Base-by-base conservation (phyloP, 2,888 invertebrate species). In the Metalampra italica region DNA sequence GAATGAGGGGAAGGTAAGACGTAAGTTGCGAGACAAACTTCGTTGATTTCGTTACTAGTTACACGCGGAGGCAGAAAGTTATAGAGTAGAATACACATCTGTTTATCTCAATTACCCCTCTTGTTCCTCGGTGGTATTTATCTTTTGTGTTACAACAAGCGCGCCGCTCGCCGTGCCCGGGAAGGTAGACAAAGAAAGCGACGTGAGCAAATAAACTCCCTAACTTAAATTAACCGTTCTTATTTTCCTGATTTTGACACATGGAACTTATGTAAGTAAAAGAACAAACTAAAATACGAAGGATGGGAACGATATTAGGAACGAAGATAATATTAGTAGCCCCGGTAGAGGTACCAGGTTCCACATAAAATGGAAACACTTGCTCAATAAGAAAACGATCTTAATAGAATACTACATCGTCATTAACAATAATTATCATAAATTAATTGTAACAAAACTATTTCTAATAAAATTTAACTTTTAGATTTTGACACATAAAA, bases 101-200 rank as follows among this genome's bases (percentile, higher is more conserved):
- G 81, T 83, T 83, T 83, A 84, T 84, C 78, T 82, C 78, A 81
- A 85, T 86, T 83, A 82, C 79, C 66, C 64, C 70, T 75, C 79
- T 80, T 84, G 82, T 85, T 80, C 71, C 68, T 64, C 60, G 68
- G 64, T 65, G 68, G 75, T 83, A 79, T 88, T 88, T 88, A 81
- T 82, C 80, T 85, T 87, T 80, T 76, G 76, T 79, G 74, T 85
- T 77, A 80, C 74, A 72, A 73, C 67, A 68, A 70, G 69, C 74
- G 65, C 68, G 66, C 68, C n/a, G 66, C 62, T 60, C 58, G 58
- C 60, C 62, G 66, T 69, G 62, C 71, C 54, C 63, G 58, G 59
- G 67, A 70, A 75, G 66, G 71, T 72, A 81, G 71, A 83, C 78
- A 82, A 82, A 79, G 80, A 81, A 79, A 78, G 67, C 75, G 60